Evolutionary conservation across 2,113 vertebrate species (phyloP), one percentile per base, ranked within the genome.

Genomic region (Oryzias celebensis): DNA sequence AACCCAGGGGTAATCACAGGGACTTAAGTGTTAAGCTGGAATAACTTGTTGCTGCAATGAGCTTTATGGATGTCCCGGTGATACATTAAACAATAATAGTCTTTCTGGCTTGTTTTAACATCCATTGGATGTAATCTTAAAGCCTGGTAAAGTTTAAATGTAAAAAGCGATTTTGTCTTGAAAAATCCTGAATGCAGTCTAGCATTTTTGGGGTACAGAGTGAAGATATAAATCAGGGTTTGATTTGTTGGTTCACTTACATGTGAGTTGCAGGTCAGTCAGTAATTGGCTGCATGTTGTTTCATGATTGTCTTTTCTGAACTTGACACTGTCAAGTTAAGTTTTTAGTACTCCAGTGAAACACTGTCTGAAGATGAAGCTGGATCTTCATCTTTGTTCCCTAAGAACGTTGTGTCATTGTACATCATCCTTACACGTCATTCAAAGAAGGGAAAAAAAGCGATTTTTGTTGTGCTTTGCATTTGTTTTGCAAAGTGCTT

Each of bases 71-170:
- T 61, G 36, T 52, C 49, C 57, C 59, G 53, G 22, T 15, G 57
- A 64, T 61, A 47, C 68, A 47, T 52, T 69, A 74, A 80, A 78
- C 80, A 62, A 57, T 31, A 26, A 50, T 71, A 62, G 72, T 48
- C 58, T 62, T 47, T 23, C 7, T 45, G 51, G 28, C 22, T 49
- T 48, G 8, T 62, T 54, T 79, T 41, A 56, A 36, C 62, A 22
- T 43, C 48, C 22, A 41, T 80, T 31, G 51, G 44, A 51, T 63
- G 60, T 57, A 64, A 84, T 77, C 65, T 77, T 42, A 45, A 56
- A 22, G 44, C 58, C 51, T 75, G 56, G 58, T 42, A 28, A 28
- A 28, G 26, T 28, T 28, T 28, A 28, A 28, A 20, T 20, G 20
- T 20, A 20, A 20, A 20, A 20, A 20, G 20, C 20, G 20, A 20